Percentiles rank a stretch among this genome's conserved stretches.
These are phyloP conservation scores for Omphaloscelis lunosa DNA, from an alignment of 2,888 invertebrate species.

Conservation along the genomic window DNA sequence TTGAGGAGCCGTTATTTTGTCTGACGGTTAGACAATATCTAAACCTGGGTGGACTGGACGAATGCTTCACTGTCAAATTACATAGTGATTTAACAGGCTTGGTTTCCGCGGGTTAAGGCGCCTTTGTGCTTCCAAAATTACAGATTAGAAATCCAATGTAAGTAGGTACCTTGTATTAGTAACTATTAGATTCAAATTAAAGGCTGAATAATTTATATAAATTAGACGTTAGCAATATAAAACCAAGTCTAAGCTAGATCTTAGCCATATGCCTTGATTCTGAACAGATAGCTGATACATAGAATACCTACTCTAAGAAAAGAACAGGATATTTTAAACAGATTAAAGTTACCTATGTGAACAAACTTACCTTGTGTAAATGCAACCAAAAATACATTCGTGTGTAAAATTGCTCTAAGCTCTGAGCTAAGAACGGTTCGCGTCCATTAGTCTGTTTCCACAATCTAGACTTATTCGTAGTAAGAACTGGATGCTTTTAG, in stretches of 20 bases:
- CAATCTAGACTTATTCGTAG: constrained; percentile 20
- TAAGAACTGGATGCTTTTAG: constrained; percentile 19
- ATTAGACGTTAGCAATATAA: background rate
- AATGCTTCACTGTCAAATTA: constrained; percentile 12
- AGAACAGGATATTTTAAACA: background rate
- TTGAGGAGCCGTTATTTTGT: constrained; percentile 22
- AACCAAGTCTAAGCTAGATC: background rate
- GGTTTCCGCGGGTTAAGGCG: background rate
- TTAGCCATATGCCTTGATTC: background rate
- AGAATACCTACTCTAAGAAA: background rate
- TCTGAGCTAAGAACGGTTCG: background rate
- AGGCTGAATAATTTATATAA: background rate
- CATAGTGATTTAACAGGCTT: constrained; percentile 19
- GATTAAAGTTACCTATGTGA: background rate
- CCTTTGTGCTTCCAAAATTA: background rate
- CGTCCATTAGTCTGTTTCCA: constrained; percentile 32
- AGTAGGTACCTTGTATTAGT: too few relatives aligned
- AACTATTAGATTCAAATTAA: background rate
- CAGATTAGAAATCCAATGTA: too few relatives aligned
- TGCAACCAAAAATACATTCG: background rate
- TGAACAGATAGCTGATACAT: background rate
- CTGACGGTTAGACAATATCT: background rate
- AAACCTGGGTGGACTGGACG: background rate
- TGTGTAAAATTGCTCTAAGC: constrained; percentile 5
- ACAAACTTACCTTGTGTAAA: background rate